Base-by-base conservation (phyloP, 1,140 invertebrate genomes). In the Macrocentrus cingulum region DNA sequence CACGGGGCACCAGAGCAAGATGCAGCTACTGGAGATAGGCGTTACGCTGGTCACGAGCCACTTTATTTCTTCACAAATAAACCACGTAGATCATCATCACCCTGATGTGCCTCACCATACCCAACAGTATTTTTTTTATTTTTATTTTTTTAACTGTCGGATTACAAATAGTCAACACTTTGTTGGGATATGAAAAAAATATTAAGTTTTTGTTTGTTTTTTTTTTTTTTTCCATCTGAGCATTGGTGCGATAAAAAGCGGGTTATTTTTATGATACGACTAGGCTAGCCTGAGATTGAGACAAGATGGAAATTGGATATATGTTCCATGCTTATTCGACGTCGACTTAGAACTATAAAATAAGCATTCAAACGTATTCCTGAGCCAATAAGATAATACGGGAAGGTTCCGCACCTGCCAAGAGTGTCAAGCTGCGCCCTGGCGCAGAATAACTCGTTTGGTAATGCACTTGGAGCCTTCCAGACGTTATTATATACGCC, bases 361-460 rank as follows among this genome's bases (percentile, higher is more conserved):
- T 39, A 3, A 15, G 11, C 13, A 39, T 8, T 39, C 36, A 4
- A 29, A 29, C 4, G 36, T 3, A 15, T n/a, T 39, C 11, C 8
- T 13, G 15, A 39, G 13, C 8, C 13, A 39, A 39, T 39, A 39
- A 39, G 13, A 39, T 39, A 39, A 39, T 39, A 39, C 36, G 36
- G 13, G 13, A 15, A 39, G 15, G 36, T 8, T 39, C 8, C 36
- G 3, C 8, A 39, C 8, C 8, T 39, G 36, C 13, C 7, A 22
- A 22, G 25, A 8, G 44, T 46, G 44, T 46, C 44, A 46, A 22
- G 19, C 20, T 13, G 15, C 36, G 15, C 36, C 3, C 36, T 39
- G 7, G 13, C 59, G 57, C 59, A 66, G 52, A 46, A 63, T 58
- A 61, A 64, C 54, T 56, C 52, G 55, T 48, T 49, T 39, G 59